These are phyloP conservation scores for Pediacus dermestoides DNA, from an alignment of 2,888 invertebrate genomes.

Conservation along the genomic window DNA sequence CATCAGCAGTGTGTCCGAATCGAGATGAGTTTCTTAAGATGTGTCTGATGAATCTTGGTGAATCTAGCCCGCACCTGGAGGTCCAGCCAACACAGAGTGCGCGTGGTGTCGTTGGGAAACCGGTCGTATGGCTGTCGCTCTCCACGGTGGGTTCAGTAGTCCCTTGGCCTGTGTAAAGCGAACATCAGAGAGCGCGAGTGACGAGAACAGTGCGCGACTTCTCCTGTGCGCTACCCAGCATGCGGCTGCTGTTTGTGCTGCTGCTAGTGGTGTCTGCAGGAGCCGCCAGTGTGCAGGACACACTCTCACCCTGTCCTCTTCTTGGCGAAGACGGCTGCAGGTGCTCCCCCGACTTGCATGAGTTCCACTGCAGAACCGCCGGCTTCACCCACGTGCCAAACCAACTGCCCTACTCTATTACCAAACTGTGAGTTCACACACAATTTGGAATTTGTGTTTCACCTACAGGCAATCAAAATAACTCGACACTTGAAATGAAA, in stretches of 20 bases:
- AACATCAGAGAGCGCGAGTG: conserved; percentile 20
- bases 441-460: too few species aligned
- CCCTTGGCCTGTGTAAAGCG: conserved; percentile 22
- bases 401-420: conserved; percentile 30
- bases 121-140: conserved; percentile 22
- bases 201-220: conserved; percentile 17
- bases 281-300: conserved; percentile 19
- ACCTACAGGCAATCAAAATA: too few species aligned
- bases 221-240: conserved; percentile 19
- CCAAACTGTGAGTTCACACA: conserved; percentile 34
- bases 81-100: conserved; percentile 2
- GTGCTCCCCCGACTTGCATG: conserved; percentile 34
- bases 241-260: conserved; percentile 18
- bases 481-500: too few species aligned
- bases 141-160: conserved; percentile 26
- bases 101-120: conserved; percentile 20
- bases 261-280: conserved; percentile 13
- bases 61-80: conserved; percentile 3
- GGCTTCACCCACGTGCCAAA: conserved; percentile 34
- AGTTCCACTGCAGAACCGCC: conserved; percentile 35
- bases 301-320: conserved; percentile 25
- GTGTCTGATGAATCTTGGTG: too few species aligned
- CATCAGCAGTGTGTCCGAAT: too few species aligned
- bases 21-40: too few species aligned
- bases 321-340: conserved; percentile 30